Base-by-base conservation (phyloP, 2,888 invertebrate genomes). In the Deilephila elpenor region DNA sequence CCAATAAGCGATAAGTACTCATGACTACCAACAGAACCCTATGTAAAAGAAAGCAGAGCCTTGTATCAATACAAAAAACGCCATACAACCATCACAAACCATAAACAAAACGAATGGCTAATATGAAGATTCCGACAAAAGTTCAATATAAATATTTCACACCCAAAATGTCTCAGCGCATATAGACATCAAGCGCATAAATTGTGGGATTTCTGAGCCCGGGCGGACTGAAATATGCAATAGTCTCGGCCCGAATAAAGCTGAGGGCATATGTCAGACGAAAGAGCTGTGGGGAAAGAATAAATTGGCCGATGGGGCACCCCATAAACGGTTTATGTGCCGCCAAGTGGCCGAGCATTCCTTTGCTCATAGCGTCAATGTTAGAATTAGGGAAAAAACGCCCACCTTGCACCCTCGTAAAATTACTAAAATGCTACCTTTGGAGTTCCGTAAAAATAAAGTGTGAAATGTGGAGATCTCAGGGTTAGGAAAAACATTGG, bases 311-410 rank as follows among this genome's bases (percentile, higher is more conserved):
- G 84, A 79, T 79, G 82, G 84, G 86, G 83, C 85, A 86, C 89
- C 88, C 89, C 87, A 89, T 91, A 90, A 92, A 90, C 84, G 88
- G 83, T 92, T 92, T 92, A 91, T 91, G 91, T 89, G 74, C 85
- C 90, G 89, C 91, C 90, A 90, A 91, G 87, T 87, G 88, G 85
- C 80, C 84, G 78, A 78, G 74, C 84, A 86, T 87, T 84, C 84
- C 85, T 75, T 74, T 77, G 75, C 75, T 80, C 82, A 79, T 76
- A 79, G 77, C 74, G 79, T 78, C 78, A 81, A 82, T 83, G 81
- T 79, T 77, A 73, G 84, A 80, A 82, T 83, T 84, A 81, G 78
- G 74, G 75, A 62, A 76, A 82, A 84, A 84, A 82, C 61, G 53
- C 67, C 5, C 67, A 67, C 67, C 67, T 67, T 67, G 67, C 51